These are phyloP conservation scores for Phalacrocorax carbo DNA, from an alignment of 2,113 vertebrate genomes.

Conservation along the genomic window DNA sequence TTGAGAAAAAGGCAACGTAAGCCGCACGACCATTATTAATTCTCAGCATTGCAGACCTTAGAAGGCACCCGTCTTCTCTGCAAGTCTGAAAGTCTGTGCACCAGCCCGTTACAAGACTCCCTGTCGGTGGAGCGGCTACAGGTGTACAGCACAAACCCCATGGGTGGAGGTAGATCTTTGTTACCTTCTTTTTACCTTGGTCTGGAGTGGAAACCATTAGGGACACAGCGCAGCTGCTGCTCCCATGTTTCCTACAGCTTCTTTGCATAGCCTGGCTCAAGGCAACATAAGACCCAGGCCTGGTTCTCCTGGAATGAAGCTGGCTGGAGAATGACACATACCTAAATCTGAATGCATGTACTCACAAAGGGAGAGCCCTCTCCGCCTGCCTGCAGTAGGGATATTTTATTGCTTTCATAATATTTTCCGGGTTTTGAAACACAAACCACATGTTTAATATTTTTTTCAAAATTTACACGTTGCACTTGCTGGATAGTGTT, in stretches of 20 bases:
- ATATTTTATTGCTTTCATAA: constrained; percentile 66
- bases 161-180: background rate
- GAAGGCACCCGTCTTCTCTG: background rate
- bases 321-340: constrained; percentile 34
- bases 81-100: fast-evolving
- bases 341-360: constrained; percentile 3
- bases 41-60: background rate
- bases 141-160: background rate
- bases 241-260: background rate
- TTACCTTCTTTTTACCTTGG: background rate
- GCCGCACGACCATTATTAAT: fast-evolving
- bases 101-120: fast-evolving
- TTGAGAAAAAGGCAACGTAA: fast-evolving
- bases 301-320: background rate
- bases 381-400: constrained; percentile 4
- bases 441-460: constrained; percentile 66
- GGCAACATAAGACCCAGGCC: background rate
- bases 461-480: constrained; percentile 48
- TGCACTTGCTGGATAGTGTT: constrained; percentile 35
- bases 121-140: fast-evolving
- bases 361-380: constrained; percentile 47
- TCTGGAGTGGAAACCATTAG: fast-evolving
- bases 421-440: constrained; percentile 58
- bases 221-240: background rate
- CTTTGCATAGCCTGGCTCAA: background rate